Conservation (phyloP, 1,140 invertebrate species). For the Homalodisca vitripennis region DNA sequence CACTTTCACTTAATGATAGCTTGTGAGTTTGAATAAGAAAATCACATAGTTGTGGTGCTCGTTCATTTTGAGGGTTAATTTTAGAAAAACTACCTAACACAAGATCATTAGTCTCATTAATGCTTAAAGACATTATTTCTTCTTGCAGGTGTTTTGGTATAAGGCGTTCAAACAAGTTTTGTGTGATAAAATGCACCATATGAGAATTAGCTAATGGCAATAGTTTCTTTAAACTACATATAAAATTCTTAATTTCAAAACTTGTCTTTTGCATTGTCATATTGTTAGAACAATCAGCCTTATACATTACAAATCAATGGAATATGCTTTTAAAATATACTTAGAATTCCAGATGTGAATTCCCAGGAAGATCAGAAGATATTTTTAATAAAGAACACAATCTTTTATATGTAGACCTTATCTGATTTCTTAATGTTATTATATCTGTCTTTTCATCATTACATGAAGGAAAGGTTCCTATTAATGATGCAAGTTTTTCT, state of each 20-base stretch:
- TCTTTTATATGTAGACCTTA: constrained; percentile 45
- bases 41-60: not conserved
- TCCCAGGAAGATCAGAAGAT: constrained; percentile 21
- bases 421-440: constrained; percentile 37
- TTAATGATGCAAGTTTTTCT: constrained; percentile 39
- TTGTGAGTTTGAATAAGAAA: constrained; percentile 44
- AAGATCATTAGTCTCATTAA: constrained; percentile 42
- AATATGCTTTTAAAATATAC: constrained; percentile 7
- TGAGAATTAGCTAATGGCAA: constrained; percentile 69
- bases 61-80: not conserved
- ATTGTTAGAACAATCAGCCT: no score
- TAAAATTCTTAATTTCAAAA: constrained; percentile 55
- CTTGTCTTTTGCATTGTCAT: no score
- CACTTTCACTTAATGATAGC: constrained; percentile 22
- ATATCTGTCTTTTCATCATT: constrained; percentile 44
- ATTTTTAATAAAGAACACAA: constrained; percentile 45
- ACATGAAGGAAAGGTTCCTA: constrained; percentile 42
- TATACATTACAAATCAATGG: no score
- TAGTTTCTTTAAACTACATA: constrained; percentile 57
- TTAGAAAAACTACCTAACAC: constrained; percentile 1
- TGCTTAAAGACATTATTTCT: constrained; percentile 53
- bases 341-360: constrained; percentile 13
- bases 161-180: constrained; percentile 62
- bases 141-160: constrained; percentile 55
- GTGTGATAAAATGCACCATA: constrained; percentile 76